Evolutionary conservation across 2,797 vertebrate genomes (phyloP).

Genomic region (Prionace glauca): DNA sequence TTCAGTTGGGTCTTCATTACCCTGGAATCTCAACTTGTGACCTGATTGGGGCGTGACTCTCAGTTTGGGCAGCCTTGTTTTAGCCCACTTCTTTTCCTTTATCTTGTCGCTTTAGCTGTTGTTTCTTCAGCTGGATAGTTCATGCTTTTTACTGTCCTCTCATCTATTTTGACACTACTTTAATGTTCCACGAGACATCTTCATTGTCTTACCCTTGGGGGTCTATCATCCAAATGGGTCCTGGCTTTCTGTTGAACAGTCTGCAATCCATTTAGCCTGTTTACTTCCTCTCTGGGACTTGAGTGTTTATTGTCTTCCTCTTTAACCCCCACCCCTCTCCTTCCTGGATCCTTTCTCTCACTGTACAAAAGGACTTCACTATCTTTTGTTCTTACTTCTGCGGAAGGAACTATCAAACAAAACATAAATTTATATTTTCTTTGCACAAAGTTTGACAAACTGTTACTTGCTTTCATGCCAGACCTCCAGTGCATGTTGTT

Average conservation of each 20-base stretch:
- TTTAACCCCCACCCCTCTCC: neutral
- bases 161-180: neutral
- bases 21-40: no score
- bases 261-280: neutral
- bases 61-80: neutral
- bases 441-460: neutral
- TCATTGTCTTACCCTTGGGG: neutral
- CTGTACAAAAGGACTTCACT: neutral
- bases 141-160: no score
- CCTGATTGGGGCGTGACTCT: no score
- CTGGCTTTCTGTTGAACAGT: neutral
- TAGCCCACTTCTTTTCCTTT: neutral
- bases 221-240: neutral
- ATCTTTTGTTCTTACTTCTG: neutral
- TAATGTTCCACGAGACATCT: neutral
- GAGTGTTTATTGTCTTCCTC: neutral
- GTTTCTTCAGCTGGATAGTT: neutral
- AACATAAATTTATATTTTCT: neutral
- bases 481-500: neutral
- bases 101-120: neutral
- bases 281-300: neutral
- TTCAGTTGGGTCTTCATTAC: no score
- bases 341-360: neutral
- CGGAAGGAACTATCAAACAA: neutral
- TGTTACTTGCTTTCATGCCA: neutral